phyloP scores from a whole-genome alignment of 2,797 vertebrate species.

The Falco rusticolus region DNA sequence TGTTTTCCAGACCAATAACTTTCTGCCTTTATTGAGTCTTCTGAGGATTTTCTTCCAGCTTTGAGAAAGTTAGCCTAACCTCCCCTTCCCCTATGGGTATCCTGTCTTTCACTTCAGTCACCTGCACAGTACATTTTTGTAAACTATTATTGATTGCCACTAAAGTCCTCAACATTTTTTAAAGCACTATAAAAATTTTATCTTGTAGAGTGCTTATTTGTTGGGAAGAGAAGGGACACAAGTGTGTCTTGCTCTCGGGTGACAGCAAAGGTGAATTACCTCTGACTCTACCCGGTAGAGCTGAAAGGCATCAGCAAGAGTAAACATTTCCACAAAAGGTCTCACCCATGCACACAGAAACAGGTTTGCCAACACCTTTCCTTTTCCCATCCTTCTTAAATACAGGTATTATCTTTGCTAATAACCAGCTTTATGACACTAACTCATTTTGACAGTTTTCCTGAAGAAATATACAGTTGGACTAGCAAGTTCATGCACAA shows the following conservation, averaged over 20 bases:
- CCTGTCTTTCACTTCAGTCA: neutral
- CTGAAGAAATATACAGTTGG: neutral
- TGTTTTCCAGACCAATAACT: constrained; percentile 40
- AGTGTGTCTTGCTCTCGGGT: neutral
- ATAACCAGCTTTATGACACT: neutral
- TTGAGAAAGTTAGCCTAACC: neutral
- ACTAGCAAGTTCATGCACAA: neutral
- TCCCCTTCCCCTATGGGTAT: neutral
- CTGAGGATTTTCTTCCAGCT: constrained; percentile 34
- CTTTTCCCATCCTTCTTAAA: neutral
- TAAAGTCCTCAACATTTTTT: constrained; percentile 11
- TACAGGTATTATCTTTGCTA: neutral
- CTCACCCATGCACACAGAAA: neutral
- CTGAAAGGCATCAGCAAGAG: neutral
- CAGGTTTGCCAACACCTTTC: neutral
- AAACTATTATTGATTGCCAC: neutral
- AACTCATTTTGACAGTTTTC: neutral
- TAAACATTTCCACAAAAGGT: neutral
- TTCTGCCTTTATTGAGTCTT: constrained; percentile 34
- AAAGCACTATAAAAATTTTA: constrained; percentile 13
- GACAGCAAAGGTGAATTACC: neutral
- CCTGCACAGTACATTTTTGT: neutral
- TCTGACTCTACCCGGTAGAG: neutral
- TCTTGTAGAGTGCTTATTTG: neutral
- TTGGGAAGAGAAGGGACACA: neutral